Percentiles rank a stretch among this genome's conserved stretches.
These are phyloP conservation scores for Chalcis sispes DNA, from an alignment of 2,888 invertebrate genomes.

Conservation along the genomic window DNA sequence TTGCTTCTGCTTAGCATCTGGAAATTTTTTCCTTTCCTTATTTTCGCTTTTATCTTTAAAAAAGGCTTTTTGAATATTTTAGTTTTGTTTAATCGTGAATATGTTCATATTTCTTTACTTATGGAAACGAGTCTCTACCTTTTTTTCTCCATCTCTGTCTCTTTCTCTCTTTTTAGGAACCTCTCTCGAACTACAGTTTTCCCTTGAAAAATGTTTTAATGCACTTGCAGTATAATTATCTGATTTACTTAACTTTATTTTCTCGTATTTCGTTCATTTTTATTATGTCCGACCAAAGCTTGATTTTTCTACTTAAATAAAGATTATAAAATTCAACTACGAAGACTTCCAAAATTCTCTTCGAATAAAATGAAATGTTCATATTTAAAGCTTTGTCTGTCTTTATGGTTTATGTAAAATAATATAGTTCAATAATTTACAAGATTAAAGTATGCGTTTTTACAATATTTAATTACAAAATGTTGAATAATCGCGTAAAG, in stretches of 20 bases:
- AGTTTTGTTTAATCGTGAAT: conserved; percentile 36
- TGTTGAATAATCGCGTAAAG: no score
- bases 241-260: conserved; percentile 40
- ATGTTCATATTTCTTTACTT: not conserved
- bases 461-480: no score
- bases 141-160: no score
- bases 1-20: not conserved
- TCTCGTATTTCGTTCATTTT: not conserved
- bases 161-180: conserved; percentile 2
- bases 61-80: conserved; percentile 14
- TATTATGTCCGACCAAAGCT: not conserved
- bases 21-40: not conserved
- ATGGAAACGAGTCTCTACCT: not conserved
- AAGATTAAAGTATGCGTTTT: no score
- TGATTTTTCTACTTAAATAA: not conserved
- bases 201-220: not conserved
- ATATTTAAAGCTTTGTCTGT: no score
- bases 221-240: conserved; percentile 26
- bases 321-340: not conserved
- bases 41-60: not conserved
- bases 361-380: no score
- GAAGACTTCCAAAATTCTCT: not conserved
- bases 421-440: no score
- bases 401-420: no score
- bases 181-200: no score